Conservation (phyloP, 2,888 invertebrate species). For the Mythimna ferrago region DNA sequence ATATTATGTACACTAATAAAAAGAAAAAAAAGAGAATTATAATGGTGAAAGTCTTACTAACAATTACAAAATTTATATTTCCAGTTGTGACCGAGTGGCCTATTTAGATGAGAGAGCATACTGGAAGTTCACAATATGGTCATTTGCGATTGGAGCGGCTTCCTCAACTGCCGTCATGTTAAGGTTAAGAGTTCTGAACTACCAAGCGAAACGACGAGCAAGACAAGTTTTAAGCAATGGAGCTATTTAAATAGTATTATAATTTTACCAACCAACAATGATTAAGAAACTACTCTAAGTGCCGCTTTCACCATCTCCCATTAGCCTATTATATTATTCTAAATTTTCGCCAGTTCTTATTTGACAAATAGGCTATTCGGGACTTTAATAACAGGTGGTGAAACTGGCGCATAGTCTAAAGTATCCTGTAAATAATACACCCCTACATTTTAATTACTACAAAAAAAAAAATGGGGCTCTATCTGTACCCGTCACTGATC, state of each 20-base stretch:
- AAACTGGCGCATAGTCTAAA: no score
- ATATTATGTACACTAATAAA: no score
- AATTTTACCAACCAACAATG: not conserved
- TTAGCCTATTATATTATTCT: no score
- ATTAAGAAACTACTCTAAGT: not conserved
- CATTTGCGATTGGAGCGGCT: conserved; percentile 92
- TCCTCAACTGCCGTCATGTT: conserved; percentile 92
- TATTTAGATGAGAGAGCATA: conserved; percentile 96
- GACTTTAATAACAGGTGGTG: no score
- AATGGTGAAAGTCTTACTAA: not conserved
- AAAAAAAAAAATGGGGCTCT: no score
- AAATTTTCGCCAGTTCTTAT: no score
- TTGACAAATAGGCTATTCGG: no score
- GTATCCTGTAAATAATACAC: no score
- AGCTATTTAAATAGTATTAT: conserved; percentile 70
- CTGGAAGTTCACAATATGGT: conserved; percentile 95
- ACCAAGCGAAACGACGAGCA: conserved; percentile 92
- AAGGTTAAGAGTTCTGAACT: conserved; percentile 92
- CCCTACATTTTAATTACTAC: no score
- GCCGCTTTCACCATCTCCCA: no score
- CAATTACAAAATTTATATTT: not conserved
- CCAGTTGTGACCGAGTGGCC: conserved; percentile 96
- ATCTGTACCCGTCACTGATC: no score
- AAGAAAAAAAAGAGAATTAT: not conserved
- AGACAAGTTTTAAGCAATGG: conserved; percentile 93